Conservation (phyloP, 1,140 invertebrate genomes). For the Trachymyrmex septentrionalis region DNA sequence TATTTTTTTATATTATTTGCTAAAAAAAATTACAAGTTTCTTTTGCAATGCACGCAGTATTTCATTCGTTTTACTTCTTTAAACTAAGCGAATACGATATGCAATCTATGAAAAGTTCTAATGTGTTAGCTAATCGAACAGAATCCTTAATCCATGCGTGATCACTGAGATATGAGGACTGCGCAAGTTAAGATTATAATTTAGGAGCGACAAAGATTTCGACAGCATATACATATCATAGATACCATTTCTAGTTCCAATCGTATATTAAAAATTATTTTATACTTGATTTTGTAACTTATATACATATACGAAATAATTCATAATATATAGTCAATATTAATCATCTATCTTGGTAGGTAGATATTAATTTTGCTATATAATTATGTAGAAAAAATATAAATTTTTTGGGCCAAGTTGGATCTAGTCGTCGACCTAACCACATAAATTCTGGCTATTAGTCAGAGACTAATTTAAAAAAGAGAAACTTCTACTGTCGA, state of each 20-base stretch:
- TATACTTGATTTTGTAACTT: too few species aligned
- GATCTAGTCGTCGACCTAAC: too few species aligned
- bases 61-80: neutral
- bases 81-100: neutral
- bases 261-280: too few species aligned
- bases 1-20: neutral
- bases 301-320: too few species aligned
- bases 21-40: neutral
- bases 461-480: too few species aligned
- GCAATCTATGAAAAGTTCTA: neutral
- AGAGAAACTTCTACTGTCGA: too few species aligned
- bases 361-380: too few species aligned
- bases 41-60: neutral
- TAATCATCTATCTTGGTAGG: too few species aligned
- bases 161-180: neutral
- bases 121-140: neutral
- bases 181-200: neutral
- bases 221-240: neutral
- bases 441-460: too few species aligned
- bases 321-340: too few species aligned
- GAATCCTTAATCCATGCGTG: neutral
- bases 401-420: too few species aligned
- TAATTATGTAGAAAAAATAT: too few species aligned
- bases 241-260: neutral
- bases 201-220: neutral